A percentile compares a stretch with the other conserved stretches of the same genome.
Conservation (phyloP, 2,888 invertebrate species). For the Calameuta filiformis region DNA sequence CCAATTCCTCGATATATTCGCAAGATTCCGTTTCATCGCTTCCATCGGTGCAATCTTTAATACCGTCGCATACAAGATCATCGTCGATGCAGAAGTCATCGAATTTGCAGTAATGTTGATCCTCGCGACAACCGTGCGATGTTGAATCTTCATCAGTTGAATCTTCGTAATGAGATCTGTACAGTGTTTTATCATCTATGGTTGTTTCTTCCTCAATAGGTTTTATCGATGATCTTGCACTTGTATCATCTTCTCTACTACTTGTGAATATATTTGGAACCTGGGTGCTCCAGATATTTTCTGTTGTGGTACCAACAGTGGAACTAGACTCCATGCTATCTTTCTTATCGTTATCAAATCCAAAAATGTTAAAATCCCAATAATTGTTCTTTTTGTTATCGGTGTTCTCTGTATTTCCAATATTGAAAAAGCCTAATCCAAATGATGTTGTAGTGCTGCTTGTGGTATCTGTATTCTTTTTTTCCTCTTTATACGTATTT, state of each 20-base stretch:
- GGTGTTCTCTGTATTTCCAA: not conserved
- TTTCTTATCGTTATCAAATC: not conserved
- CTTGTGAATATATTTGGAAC: not conserved
- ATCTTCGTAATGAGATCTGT: not conserved
- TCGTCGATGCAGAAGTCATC: conserved; percentile 69
- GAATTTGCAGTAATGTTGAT: not conserved
- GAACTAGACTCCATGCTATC: not conserved
- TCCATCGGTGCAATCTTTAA: conserved; percentile 68
- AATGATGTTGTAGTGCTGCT: not conserved
- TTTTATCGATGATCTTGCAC: not conserved
- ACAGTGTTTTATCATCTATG: not conserved
- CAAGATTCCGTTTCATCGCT: conserved; percentile 74
- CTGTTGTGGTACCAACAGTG: not conserved
- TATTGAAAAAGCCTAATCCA: not conserved
- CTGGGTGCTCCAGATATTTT: not conserved
- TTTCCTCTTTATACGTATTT: not conserved
- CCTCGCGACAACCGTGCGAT: not conserved
- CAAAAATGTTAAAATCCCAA: not conserved
- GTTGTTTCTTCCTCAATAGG: not conserved
- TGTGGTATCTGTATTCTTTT: not conserved
- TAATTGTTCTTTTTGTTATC: conserved; percentile 7
- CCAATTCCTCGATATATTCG: conserved; percentile 31
- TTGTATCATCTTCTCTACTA: not conserved
- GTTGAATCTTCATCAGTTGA: not conserved
- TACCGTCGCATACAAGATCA: conserved; percentile 67